Base-by-base conservation (phyloP, 1,140 invertebrate species). In the Papilio glaucus region DNA sequence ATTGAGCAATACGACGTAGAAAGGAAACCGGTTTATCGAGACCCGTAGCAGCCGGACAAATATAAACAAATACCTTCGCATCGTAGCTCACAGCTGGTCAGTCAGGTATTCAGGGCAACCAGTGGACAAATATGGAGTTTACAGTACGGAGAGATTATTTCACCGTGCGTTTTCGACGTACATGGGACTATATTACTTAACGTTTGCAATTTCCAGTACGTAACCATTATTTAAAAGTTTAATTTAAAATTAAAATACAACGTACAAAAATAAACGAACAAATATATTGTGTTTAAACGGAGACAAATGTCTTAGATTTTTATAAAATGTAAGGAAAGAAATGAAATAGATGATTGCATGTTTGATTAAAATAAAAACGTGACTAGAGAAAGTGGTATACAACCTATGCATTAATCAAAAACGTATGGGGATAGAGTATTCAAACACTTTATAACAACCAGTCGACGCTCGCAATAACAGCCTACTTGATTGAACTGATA, bases 361-460 rank as follows among this genome's bases (percentile, higher is more conserved):
- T 75, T 65, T 75, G 69, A 62, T 74, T 72, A 78, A 69, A 63
- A 77, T 45, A 60, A 65, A 80, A 75, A 85, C 85, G 85, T 87
- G 84, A 88, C 82, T 78, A 77, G 83, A 73, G 85, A 88, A 90
- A 90, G 88, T 86, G 77, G 77, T 76, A 77, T 67, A 39, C 67
- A 69, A 42, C 24, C 37, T 65, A 73, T 74, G 63, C 74, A 80
- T 80, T 77, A 72, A 79, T 84, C 74, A 77, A 77, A 24, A 21
- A 24, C 41, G 33, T 18, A 53, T 39, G 33, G 5, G 26, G 29
- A 69, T 42, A 49, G n/a, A 24, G 24, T 49, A 49, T 49, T 45
- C 24, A 13, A 26, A 26, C 21, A 49, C 8, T 33, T 21, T 65
- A 65, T 49, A 68, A 62, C 29, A 38, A 15, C 67, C 33, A 69